phyloP scores from a whole-genome alignment of 2,113 vertebrate genomes.

The Gopherus flavomarginatus region DNA sequence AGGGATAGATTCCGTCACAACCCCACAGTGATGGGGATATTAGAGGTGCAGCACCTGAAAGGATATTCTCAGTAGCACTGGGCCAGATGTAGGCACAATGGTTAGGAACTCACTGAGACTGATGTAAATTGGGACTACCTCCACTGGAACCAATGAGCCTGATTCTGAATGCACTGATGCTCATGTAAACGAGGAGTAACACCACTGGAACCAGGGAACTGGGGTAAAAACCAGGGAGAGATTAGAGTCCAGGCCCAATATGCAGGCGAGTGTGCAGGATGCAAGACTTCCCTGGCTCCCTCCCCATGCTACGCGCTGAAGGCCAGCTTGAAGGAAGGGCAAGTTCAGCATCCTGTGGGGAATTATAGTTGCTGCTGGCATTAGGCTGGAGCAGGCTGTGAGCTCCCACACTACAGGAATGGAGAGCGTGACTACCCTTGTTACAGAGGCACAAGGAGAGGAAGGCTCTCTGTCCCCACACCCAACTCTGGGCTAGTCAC shows the following conservation, averaged over 20 bases:
- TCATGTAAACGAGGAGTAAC: background rate
- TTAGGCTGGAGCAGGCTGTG: fast-evolving
- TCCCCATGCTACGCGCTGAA: background rate
- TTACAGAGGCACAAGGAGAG: background rate
- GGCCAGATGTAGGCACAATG: fast-evolving
- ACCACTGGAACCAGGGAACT: background rate
- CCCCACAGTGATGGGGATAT: fast-evolving
- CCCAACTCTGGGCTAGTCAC: too few species aligned
- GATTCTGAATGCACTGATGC: fast-evolving
- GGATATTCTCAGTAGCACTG: fast-evolving
- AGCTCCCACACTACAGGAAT: fast-evolving
- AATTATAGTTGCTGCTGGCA: fast-evolving
- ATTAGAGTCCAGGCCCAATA: background rate
- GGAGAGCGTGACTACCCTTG: background rate
- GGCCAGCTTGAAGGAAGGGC: too few species aligned
- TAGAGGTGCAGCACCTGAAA: background rate
- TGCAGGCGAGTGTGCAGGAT: background rate
- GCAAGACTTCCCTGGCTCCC: background rate
- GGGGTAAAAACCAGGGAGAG: background rate
- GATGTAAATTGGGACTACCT: fast-evolving
- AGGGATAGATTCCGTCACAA: background rate
- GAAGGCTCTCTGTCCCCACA: background rate
- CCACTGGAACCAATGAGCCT: fast-evolving
- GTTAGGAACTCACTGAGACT: fast-evolving
- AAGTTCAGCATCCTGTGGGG: background rate